phyloP scores from a whole-genome alignment of 2,113 vertebrate genomes.

The Lepidiolamprologus cunningtoni region DNA sequence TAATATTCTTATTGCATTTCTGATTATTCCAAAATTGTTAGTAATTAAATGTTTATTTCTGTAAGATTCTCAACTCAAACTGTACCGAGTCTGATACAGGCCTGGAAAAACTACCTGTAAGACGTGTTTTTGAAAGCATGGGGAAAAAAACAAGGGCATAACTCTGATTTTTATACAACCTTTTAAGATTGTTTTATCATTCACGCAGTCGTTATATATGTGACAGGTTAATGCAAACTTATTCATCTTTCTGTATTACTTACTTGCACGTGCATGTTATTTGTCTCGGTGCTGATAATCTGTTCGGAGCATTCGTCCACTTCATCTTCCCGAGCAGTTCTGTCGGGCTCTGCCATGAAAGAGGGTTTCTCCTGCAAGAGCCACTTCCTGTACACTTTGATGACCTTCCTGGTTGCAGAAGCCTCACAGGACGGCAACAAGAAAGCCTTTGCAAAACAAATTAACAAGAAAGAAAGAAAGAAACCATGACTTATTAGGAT shows the following conservation, averaged over 20 bases:
- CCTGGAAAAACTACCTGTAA: background rate
- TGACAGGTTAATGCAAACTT: background rate
- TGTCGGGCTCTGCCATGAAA: conserved; percentile 94
- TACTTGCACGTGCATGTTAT: conserved; percentile 71
- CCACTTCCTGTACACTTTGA: conserved; percentile 95
- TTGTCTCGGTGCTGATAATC: conserved; percentile 64
- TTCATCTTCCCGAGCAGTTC: conserved; percentile 66
- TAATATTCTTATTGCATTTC: background rate
- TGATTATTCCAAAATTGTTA: background rate
- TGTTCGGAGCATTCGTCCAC: conserved; percentile 53
- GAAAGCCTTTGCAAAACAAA: conserved; percentile 78
- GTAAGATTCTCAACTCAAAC: rapidly evolving
- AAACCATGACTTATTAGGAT: background rate
- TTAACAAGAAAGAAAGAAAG: background rate
- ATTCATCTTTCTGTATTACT: background rate
- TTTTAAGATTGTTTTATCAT: background rate
- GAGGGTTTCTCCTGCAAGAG: conserved; percentile 86
- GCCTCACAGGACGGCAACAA: conserved; percentile 89
- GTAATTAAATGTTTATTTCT: background rate
- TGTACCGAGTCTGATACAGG: background rate
- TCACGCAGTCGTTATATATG: rapidly evolving
- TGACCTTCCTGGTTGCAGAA: conserved; percentile 86
- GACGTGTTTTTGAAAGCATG: rapidly evolving
- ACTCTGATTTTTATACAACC: background rate
- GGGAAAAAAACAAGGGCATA: rapidly evolving